Conservation (phyloP, 2,888 invertebrate species). For the Boloria euphrosyne region DNA sequence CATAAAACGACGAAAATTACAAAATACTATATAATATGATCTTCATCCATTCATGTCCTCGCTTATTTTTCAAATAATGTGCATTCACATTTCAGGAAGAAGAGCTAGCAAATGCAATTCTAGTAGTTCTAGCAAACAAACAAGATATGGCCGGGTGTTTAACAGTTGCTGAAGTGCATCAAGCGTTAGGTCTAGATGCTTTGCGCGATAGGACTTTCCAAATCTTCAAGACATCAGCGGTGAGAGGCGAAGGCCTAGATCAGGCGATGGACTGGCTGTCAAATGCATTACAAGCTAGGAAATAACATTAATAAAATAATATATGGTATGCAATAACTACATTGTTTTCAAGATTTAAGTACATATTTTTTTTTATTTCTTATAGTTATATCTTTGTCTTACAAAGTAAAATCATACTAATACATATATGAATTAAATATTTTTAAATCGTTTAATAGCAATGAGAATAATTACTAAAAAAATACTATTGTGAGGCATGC, state of each 20-base stretch:
- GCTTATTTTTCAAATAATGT: not conserved
- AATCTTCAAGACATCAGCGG: conserved; percentile 99
- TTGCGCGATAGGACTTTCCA: conserved; percentile 98
- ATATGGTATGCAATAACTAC: not conserved
- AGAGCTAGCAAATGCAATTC: conserved; percentile 96
- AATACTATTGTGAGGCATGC: too few relatives aligned
- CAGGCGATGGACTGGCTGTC: conserved; percentile 99
- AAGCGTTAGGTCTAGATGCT: conserved; percentile 96
- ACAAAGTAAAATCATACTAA: too few relatives aligned
- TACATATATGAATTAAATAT: too few relatives aligned
- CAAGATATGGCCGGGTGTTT: conserved; percentile 99
- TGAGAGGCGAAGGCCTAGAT: conserved; percentile 98
- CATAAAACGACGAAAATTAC: too few relatives aligned
- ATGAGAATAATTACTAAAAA: too few relatives aligned
- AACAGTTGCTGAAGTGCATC: conserved; percentile 97
- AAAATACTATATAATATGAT: too few relatives aligned
- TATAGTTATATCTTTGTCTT: not conserved
- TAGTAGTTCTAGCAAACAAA: conserved; percentile 99
- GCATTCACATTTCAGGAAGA: conserved; percentile 88
- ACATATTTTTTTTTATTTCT: not conserved
- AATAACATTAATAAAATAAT: conserved; percentile 82
- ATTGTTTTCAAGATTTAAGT: not conserved
- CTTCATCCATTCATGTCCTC: too few relatives aligned
- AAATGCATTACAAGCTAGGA: conserved; percentile 93
- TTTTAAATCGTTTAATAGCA: too few relatives aligned